Evolutionary conservation across 2,113 vertebrate genomes (phyloP).

Genomic region (Cryptotis parvus): DNA sequence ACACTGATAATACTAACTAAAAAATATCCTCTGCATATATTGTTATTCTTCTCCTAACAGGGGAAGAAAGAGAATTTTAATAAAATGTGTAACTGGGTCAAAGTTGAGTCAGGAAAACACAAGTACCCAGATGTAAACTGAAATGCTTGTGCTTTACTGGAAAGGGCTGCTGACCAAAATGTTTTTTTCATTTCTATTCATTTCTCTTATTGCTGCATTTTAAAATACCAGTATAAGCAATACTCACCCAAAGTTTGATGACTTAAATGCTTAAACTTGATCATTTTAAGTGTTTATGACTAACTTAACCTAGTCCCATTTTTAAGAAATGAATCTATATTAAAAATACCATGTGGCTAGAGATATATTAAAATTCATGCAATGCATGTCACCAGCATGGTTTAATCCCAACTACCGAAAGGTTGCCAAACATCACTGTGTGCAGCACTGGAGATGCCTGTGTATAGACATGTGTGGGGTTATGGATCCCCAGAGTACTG

Average conservation of each 20-base stretch:
- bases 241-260: background rate
- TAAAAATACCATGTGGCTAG: background rate
- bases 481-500: no score
- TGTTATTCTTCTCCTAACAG: background rate
- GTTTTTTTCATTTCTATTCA: background rate
- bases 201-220: background rate
- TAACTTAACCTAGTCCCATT: background rate
- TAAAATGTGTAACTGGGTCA: background rate
- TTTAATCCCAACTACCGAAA: no score
- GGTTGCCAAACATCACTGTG: no score
- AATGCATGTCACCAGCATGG: no score
- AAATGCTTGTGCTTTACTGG: background rate
- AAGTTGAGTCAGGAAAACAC: background rate
- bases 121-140: background rate
- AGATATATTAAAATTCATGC: no score
- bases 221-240: background rate
- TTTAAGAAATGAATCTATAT: conserved; percentile 14
- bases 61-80: background rate
- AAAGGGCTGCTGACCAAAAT: background rate
- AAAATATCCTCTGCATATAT: no score
- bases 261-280: background rate
- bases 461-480: no score
- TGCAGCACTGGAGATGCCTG: no score
- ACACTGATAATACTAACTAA: background rate
- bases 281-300: background rate